phyloP scores from a whole-genome alignment of 2,888 invertebrate genomes.

The Drosophila antonietae region DNA sequence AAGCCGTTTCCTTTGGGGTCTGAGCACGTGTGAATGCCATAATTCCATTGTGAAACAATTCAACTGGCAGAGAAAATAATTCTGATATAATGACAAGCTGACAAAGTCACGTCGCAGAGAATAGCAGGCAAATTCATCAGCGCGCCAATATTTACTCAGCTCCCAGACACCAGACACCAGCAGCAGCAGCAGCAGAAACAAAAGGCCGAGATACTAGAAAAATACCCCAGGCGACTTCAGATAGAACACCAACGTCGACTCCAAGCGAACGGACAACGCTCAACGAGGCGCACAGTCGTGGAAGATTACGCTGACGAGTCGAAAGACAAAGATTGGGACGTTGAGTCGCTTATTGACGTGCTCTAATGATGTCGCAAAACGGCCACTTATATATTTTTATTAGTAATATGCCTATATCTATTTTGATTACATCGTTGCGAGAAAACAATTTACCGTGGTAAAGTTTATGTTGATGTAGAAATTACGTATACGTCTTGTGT shows the following conservation, averaged over 20 bases:
- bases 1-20: slow-evolving; percentile 29
- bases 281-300: background rate
- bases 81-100: slow-evolving; percentile 72
- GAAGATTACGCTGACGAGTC: background rate
- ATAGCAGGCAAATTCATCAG: slow-evolving; percentile 69
- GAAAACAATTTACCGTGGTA: slow-evolving; percentile 62
- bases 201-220: slow-evolving; percentile 44
- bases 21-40: slow-evolving; percentile 61
- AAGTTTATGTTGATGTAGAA: slow-evolving; percentile 46
- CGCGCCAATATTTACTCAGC: slow-evolving; percentile 60
- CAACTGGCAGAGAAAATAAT: slow-evolving; percentile 65
- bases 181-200: slow-evolving; percentile 20
- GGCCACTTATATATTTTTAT: slow-evolving; percentile 78
- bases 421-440: slow-evolving; percentile 60
- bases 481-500: slow-evolving; percentile 55
- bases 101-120: slow-evolving; percentile 72
- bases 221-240: slow-evolving; percentile 47
- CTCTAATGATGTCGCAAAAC: slow-evolving; percentile 69
- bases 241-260: slow-evolving; percentile 25
- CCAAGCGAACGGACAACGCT: slow-evolving; percentile 20
- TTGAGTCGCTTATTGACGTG: slow-evolving; percentile 52
- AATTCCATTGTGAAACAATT: slow-evolving; percentile 64
- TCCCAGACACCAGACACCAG: slow-evolving; percentile 33
- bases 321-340: slow-evolving; percentile 22
- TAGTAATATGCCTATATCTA: slow-evolving; percentile 60